Percentiles rank a stretch among this genome's conserved stretches.
phyloP scores from a whole-genome alignment of 1,140 invertebrate species.

The Macrosteles quadrilineatus region DNA sequence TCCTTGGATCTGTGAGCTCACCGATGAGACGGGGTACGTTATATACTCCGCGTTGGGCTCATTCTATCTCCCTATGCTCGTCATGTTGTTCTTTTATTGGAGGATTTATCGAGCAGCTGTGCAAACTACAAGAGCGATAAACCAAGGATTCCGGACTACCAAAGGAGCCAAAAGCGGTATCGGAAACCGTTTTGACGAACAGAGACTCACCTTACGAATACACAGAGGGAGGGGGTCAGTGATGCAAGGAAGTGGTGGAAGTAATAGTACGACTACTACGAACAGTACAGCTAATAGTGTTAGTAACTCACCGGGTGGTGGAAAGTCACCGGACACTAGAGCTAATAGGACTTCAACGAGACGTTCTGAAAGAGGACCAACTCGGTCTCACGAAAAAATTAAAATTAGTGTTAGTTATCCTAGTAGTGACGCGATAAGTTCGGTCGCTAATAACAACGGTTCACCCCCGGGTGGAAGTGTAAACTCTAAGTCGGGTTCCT shows the following conservation, averaged over 20 bases:
- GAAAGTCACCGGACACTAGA: slow-evolving; percentile 30
- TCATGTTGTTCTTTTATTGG: slow-evolving; percentile 97
- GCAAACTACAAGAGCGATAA: slow-evolving; percentile 85
- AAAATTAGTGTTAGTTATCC: slow-evolving; percentile 83
- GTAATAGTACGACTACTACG: slow-evolving; percentile 40
- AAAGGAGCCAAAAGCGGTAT: slow-evolving; percentile 63
- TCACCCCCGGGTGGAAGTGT: slow-evolving; percentile 31
- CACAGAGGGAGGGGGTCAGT: slow-evolving; percentile 75
- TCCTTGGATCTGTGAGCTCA: slow-evolving; percentile 85
- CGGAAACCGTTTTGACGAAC: slow-evolving; percentile 76
- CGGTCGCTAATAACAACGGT: slow-evolving; percentile 48
- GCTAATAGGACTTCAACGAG: slow-evolving; percentile 54
- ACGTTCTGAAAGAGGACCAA: slow-evolving; percentile 20
- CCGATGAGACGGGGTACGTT: slow-evolving; percentile 82
- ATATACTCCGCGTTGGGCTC: slow-evolving; percentile 90
- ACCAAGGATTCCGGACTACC: slow-evolving; percentile 90
- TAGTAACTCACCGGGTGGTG: slow-evolving; percentile 39
- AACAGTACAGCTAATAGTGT: slow-evolving; percentile 41
- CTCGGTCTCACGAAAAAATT: slow-evolving; percentile 67
- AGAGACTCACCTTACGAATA: slow-evolving; percentile 86
- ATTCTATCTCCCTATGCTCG: slow-evolving; percentile 94
- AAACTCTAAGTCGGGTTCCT: slow-evolving; percentile 34
- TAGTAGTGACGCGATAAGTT: slow-evolving; percentile 70
- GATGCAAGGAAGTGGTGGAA: slow-evolving; percentile 60
- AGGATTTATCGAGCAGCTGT: slow-evolving; percentile 91